Conservation (phyloP, 2,797 vertebrate genomes). For the Enteromius viviparus region DNA sequence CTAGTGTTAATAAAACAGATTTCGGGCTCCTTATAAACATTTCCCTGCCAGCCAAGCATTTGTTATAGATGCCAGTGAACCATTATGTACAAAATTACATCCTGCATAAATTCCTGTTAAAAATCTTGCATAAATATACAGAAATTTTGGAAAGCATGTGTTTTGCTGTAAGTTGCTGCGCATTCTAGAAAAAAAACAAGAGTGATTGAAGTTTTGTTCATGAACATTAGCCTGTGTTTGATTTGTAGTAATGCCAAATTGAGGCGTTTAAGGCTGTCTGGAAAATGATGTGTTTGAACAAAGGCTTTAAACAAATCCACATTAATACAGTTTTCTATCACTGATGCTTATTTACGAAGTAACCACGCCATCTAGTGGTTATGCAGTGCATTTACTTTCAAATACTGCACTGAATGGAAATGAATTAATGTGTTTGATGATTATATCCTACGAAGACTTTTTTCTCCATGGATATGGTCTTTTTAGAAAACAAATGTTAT, state of each 20-base stretch:
- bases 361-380: conserved; percentile 22
- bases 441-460: neutral
- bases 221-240: neutral
- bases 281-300: neutral
- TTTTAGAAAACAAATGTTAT: neutral
- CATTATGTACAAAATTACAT: neutral
- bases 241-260: neutral
- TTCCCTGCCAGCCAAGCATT: conserved; percentile 2
- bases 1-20: conserved; percentile 45
- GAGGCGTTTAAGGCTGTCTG: neutral
- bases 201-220: neutral
- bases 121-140: neutral
- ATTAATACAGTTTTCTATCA: neutral
- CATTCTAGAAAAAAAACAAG: neutral
- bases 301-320: neutral
- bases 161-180: neutral
- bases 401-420: neutral
- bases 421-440: neutral
- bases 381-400: neutral
- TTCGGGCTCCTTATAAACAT: neutral
- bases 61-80: neutral
- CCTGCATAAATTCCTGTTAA: neutral
- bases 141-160: neutral
- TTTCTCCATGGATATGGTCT: neutral
- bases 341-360: neutral